Evolutionary conservation across 1,140 invertebrate genomes (phyloP).

Genomic region (Drosophila pandora): DNA sequence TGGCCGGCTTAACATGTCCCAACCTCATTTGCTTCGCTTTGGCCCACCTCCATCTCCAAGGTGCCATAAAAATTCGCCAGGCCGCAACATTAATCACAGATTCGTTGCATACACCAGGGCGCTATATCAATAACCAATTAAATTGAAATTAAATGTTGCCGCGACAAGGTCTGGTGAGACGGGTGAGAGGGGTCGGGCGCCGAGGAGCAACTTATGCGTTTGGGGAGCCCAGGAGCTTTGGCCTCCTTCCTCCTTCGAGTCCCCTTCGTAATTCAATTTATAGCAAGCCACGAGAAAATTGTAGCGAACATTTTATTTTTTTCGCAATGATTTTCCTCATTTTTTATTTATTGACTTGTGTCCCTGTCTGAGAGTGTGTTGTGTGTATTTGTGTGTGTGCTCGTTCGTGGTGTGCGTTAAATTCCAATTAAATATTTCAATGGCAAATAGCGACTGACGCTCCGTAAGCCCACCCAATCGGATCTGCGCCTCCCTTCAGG

Average conservation of each 20-base stretch:
- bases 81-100: slow-evolving; percentile 79
- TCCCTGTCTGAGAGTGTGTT: slow-evolving; percentile 1
- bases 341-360: slow-evolving; percentile 74
- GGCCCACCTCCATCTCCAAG: slow-evolving; percentile 54
- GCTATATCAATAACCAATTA: slow-evolving; percentile 81
- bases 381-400: slow-evolving; percentile 4
- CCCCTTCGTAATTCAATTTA: slow-evolving; percentile 73
- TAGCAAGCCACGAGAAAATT: slow-evolving; percentile 57
- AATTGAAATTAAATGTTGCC: slow-evolving; percentile 80
- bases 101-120: slow-evolving; percentile 70
- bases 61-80: slow-evolving; percentile 74
- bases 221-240: slow-evolving; percentile 55
- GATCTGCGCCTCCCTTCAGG: slow-evolving; percentile 7
- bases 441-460: slow-evolving; percentile 42
- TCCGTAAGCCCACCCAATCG: slow-evolving; percentile 36
- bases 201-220: slow-evolving; percentile 73
- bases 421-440: slow-evolving; percentile 82
- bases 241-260: not conserved
- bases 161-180: slow-evolving; percentile 6
- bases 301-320: slow-evolving; percentile 62
- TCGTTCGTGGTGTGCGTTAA: slow-evolving; percentile 71
- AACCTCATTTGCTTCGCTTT: slow-evolving; percentile 45
- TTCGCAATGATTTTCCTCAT: slow-evolving; percentile 47
- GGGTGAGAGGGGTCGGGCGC: slow-evolving; percentile 47
- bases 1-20: slow-evolving; percentile 50